phyloP scores from a whole-genome alignment of 2,797 vertebrate species.

The Urosaurus nigricauda region DNA sequence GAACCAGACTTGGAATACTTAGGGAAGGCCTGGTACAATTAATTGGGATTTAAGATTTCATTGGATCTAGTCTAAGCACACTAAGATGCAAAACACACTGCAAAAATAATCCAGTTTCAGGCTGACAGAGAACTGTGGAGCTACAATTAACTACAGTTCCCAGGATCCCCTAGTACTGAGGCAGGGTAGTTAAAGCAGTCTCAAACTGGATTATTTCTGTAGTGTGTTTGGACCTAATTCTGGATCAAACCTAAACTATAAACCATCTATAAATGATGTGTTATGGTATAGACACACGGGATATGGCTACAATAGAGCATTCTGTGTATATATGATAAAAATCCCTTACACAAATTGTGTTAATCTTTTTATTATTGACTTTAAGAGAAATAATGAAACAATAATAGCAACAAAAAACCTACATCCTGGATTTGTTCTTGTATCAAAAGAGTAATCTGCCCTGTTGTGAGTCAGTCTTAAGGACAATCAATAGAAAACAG shows the following conservation, averaged over 20 bases:
- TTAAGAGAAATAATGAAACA: not conserved
- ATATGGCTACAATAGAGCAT: not conserved
- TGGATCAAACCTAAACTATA: not conserved
- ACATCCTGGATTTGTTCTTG: constrained; percentile 56
- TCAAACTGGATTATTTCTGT: too few relatives aligned
- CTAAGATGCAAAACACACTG: not conserved
- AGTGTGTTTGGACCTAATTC: not conserved
- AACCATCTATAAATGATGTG: constrained; percentile 39
- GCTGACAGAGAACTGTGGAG: too few relatives aligned
- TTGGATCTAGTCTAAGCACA: not conserved
- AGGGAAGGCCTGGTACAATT: not conserved
- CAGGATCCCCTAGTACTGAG: too few relatives aligned
- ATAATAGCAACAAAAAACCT: not conserved
- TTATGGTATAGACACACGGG: too few relatives aligned
- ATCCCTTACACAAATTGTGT: not conserved
- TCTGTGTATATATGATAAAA: not conserved
- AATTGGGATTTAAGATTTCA: not conserved
- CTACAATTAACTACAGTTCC: too few relatives aligned
- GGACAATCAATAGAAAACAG: constrained; percentile 48
- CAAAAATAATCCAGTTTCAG: too few relatives aligned
- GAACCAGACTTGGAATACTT: not conserved
- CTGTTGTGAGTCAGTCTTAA: constrained; percentile 64
- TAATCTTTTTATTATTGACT: not conserved
- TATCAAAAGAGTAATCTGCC: constrained; percentile 51
- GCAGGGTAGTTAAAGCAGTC: too few relatives aligned